Evolutionary conservation across 2,113 vertebrate genomes (phyloP), one percentile per base, ranked within the genome.

Genomic region (Serilophus lunatus): DNA sequence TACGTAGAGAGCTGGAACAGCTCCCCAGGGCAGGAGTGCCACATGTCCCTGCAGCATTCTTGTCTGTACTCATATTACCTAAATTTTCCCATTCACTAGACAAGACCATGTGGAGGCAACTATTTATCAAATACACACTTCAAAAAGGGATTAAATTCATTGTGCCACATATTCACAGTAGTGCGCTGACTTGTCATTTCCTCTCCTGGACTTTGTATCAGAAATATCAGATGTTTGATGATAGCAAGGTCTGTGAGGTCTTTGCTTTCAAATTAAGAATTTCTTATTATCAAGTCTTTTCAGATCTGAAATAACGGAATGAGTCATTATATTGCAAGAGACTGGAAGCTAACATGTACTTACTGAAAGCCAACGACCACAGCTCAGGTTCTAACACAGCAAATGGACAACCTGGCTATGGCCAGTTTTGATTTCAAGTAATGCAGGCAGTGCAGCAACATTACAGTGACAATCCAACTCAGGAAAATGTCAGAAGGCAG

Each of bases 1-100:
- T 5, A 22, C 0, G 0, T 12, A 49, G 18, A 36, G 36, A n/a
- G 42, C 33, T 17, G 1, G 35, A 51, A 28, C 4, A 4, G 70
- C n/a, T 87, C 29, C 40, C 42, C 56, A 16, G 42, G 56, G 49
- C 19, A 51, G 7, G 28, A 9, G 6, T 25, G 35, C 61, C 69
- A 54, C 1, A 1, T 8, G 12, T 36, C n/a, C 49, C 76, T 61
- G 17, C 31, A 64, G 69, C 42, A 26, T 40, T 24, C 38, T 49
- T 20, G 54, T 15, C 49, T 45, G 12, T 22, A 22, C 45, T 47
- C 29, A 2, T 3, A 22, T 28, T 22, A 33, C 29, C 18, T 47
- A 33, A 20, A 60, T 42, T 78, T 71, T 51, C 40, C 59, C 35
- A 72, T n/a, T 36, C 22, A 25, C 13, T 42, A 61, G 72, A 60